Base-by-base conservation (phyloP, 2,888 invertebrate genomes). In the Oscheius myriophilus region DNA sequence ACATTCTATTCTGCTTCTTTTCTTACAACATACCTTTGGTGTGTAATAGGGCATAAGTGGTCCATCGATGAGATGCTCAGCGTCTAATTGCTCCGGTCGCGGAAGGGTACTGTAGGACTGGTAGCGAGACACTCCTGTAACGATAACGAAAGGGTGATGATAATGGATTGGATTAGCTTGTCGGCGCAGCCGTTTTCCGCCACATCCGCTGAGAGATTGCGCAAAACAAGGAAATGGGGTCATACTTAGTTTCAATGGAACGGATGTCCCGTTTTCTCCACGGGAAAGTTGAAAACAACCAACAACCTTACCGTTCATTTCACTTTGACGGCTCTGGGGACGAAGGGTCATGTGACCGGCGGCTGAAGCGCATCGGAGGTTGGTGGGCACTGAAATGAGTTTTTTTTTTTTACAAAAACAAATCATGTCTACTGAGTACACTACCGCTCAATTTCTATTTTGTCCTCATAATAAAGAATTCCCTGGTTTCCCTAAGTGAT, bases 101-200 rank as follows among this genome's bases (percentile, higher is more conserved):
- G 81, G 81, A 18, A 81, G 71, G 4, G 81, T 81, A 51, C 74
- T 72, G 59, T 81, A 81, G 21, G 81, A 82, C 52, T 78, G 81
- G 54, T 79, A 81, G 46, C 81, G 72, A 6, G 81, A 81, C 0
- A 71, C 43, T 12, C 67, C 68, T 63, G 55, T 21, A 68, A 62
- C 18, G 25, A 52, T 21, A 14, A 23, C n/a, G 16, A 55, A 41
- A 16, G 21, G 12, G n/a, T 57, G 57, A 57, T 12, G 53, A 57
- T 42, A 41, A 33, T 21, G 57, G 49, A 33, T 33, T 33, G 33
- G 33, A 33, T 33, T 33, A 33, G 33, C 33, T 33, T 6, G 33
- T 33, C 33, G 33, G 33, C 33, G 33, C 33, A 33, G 33, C 33
- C 33, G 33, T 33, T 33, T 33, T 33, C 33, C 33, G 3, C 33